Percentiles rank a stretch among this genome's conserved stretches.
These are phyloP conservation scores for Hypercompe scribonia DNA, from an alignment of 2,888 invertebrate genomes.

Conservation along the genomic window DNA sequence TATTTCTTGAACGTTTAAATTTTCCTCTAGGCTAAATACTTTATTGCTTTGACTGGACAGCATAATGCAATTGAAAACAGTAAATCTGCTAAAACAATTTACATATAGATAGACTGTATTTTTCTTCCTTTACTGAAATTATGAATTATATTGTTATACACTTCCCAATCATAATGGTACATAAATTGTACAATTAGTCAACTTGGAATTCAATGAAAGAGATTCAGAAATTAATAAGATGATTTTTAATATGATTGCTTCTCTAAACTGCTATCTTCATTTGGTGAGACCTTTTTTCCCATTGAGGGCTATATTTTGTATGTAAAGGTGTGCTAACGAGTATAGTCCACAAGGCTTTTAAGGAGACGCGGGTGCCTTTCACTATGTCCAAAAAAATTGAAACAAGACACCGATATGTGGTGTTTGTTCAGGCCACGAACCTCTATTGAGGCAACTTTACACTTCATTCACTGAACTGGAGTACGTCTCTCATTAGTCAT, in stretches of 20 bases:
- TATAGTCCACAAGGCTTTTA: constrained; percentile 80
- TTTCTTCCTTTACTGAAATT: background rate
- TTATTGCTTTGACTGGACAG: constrained; percentile 18
- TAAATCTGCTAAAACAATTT: constrained; percentile 11
- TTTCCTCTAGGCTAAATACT: constrained; percentile 26
- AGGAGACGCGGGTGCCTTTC: constrained; percentile 81
- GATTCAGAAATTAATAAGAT: background rate
- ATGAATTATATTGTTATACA: too few species aligned
- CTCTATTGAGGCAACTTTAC: constrained; percentile 79
- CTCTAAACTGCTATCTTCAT: constrained; percentile 17
- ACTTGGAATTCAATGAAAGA: background rate
- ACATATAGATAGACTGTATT: background rate
- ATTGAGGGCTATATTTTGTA: constrained; percentile 66
- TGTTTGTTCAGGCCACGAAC: constrained; percentile 72
- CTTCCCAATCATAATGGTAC: too few species aligned
- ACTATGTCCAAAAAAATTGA: constrained; percentile 75
- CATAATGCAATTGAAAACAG: constrained; percentile 13
- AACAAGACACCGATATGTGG: constrained; percentile 79
- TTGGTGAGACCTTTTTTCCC: constrained; percentile 55
- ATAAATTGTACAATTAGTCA: background rate
- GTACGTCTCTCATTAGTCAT: constrained; percentile 60
- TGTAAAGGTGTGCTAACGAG: constrained; percentile 74
- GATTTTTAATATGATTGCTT: background rate
- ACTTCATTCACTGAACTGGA: constrained; percentile 77
- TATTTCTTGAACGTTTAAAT: constrained; percentile 31